Base-by-base conservation (phyloP, 2,113 vertebrate species). In the Leptobrachium ailaonicum region DNA sequence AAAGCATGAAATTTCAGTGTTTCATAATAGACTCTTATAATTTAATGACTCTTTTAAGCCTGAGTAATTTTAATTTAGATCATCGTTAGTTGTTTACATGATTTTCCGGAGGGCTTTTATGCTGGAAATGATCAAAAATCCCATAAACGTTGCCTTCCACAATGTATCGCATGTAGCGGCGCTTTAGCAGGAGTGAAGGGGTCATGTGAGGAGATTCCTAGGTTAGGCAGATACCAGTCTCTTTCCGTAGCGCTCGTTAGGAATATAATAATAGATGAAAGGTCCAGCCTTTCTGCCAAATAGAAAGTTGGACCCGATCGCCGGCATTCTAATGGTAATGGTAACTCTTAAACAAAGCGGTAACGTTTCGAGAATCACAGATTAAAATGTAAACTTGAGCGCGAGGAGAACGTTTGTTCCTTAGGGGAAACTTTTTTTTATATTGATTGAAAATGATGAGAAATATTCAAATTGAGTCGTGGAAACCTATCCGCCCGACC, bases 191-290 rank as follows among this genome's bases (percentile, higher is more conserved):
- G 20, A 32, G 20, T 32, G 1, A 69, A 69, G 67, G 45, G 67
- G 44, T 69, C 67, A 69, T 5, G 10, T 69, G 67, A 69, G 67
- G 67, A 69, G 67, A 69, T 69, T 41, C 41, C n/a, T 44, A 14
- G 41, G 41, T 14, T 69, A 42, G 2, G 7, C 42, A 44, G 42
- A 69, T 44, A 69, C 67, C 67, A 69, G 42, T 5, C 67, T 42
- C 12, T 69, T 69, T 69, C n/a, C 41, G 10, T 41, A 44, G 11
- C 67, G 14, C 42, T 68, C 44, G 66, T 68, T 68, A 42, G 14
- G 67, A 69, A 13, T 13, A 69, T n/a, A 69, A 69, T 69, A 69
- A 69, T 69, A 69, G 41, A 69, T 45, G 67, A 69, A 69, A 45
- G 67, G 14, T 69, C n/a, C 45, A 44, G 7, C 43, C 41, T 14